Conservation (phyloP, 1,140 invertebrate species). For the Phocides pigmalion region DNA sequence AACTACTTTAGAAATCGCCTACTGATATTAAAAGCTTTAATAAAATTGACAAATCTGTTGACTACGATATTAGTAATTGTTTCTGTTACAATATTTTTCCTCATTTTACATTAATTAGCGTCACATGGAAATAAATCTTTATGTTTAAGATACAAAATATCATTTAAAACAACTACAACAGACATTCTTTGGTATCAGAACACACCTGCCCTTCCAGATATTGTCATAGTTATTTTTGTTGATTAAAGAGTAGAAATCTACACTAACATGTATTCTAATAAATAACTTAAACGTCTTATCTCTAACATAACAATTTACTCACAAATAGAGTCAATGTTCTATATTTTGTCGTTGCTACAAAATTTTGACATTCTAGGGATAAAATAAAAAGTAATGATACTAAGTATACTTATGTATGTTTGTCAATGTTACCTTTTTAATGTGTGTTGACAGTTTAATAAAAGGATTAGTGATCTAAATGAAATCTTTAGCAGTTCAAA, state of each 20-base stretch:
- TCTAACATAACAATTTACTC: background rate
- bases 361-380: too few relatives aligned
- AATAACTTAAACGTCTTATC: conserved; percentile 10
- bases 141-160: too few relatives aligned
- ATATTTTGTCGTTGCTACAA: too few relatives aligned
- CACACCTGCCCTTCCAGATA: conserved; percentile 5
- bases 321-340: background rate
- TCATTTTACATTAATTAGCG: background rate
- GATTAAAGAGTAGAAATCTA: background rate
- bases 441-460: too few relatives aligned
- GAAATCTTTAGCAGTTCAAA: too few relatives aligned
- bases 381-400: too few relatives aligned
- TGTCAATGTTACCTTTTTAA: too few relatives aligned
- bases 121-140: too few relatives aligned
- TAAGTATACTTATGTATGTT: too few relatives aligned
- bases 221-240: conserved; percentile 9
- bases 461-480: too few relatives aligned
- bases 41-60: conserved; percentile 24
- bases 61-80: conserved; percentile 7
- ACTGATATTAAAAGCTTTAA: conserved; percentile 9
- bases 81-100: background rate
- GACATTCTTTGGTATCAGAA: conserved; percentile 19
- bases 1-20: conserved; percentile 6
- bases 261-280: background rate
- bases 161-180: background rate